phyloP scores from a whole-genome alignment of 2,888 invertebrate genomes.

The Amiota communis region DNA sequence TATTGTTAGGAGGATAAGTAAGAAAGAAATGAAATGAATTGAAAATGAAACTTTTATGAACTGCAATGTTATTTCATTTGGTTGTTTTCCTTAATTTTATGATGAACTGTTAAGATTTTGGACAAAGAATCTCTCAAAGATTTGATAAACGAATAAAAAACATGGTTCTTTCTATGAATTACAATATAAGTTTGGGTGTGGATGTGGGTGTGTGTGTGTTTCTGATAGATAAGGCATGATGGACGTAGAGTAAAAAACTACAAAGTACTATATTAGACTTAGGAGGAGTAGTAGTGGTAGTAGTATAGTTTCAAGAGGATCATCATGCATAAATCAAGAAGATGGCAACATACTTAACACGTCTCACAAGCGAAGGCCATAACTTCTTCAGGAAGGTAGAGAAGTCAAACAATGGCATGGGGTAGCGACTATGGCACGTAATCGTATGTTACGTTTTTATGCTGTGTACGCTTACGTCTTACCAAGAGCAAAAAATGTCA shows the following conservation, averaged over 20 bases:
- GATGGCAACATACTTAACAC: constrained; percentile 14
- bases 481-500: constrained; percentile 12
- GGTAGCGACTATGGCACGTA: constrained; percentile 9
- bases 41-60: constrained; percentile 30
- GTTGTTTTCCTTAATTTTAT: constrained; percentile 6
- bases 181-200: neutral
- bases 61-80: neutral
- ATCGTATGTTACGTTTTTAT: constrained; percentile 30
- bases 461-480: neutral
- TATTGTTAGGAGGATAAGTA: neutral
- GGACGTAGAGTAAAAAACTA: neutral
- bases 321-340: constrained; percentile 22
- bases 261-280: neutral
- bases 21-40: constrained; percentile 21
- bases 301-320: neutral
- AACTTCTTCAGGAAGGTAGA: neutral
- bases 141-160: neutral
- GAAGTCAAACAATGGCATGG: neutral
- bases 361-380: constrained; percentile 23
- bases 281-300: no score
- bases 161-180: neutral
- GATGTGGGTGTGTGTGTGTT: neutral
- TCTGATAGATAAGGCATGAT: neutral
- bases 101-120: constrained; percentile 20
- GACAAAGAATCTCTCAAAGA: neutral